Percentiles rank a stretch among this genome's conserved stretches.
These are phyloP conservation scores for Drosophila fungiperda DNA, from an alignment of 2,888 invertebrate genomes.

Conservation along the genomic window DNA sequence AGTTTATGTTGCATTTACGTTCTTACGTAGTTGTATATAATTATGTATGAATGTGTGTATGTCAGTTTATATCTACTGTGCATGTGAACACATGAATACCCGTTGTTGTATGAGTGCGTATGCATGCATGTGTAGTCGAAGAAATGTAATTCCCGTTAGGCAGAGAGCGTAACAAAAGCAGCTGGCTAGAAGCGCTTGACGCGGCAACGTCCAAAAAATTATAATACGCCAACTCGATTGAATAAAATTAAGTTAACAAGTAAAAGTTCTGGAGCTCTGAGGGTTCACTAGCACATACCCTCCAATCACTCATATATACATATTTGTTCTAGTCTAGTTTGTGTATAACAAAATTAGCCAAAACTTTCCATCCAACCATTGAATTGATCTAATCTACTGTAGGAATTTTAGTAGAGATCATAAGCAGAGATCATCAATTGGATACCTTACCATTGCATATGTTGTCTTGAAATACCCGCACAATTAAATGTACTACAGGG, in stretches of 20 bases:
- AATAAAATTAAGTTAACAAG: constrained; percentile 53
- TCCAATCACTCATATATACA: neutral
- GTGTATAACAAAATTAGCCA: neutral
- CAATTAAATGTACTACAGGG: neutral
- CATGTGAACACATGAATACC: neutral
- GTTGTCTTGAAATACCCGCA: neutral
- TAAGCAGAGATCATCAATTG: neutral
- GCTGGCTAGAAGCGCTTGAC: constrained; percentile 53
- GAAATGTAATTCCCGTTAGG: constrained; percentile 45
- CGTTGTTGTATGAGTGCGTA: neutral
- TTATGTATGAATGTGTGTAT: neutral
- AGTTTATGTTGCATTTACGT: neutral
- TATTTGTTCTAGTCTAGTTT: neutral
- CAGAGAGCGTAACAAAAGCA: constrained; percentile 27
- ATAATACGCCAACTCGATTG: constrained; percentile 62
- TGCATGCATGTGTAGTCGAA: constrained; percentile 4
- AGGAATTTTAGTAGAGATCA: neutral
- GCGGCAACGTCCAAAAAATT: constrained; percentile 28
- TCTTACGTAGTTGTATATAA: neutral
- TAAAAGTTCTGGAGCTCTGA: constrained; percentile 2
- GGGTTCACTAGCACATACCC: constrained; percentile 5
- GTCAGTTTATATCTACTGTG: neutral
- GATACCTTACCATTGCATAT: neutral
- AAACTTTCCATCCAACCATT: neutral
- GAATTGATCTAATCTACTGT: neutral